Evolutionary conservation across 2,113 vertebrate species (phyloP).

Genomic region (Spea multiplicata): DNA sequence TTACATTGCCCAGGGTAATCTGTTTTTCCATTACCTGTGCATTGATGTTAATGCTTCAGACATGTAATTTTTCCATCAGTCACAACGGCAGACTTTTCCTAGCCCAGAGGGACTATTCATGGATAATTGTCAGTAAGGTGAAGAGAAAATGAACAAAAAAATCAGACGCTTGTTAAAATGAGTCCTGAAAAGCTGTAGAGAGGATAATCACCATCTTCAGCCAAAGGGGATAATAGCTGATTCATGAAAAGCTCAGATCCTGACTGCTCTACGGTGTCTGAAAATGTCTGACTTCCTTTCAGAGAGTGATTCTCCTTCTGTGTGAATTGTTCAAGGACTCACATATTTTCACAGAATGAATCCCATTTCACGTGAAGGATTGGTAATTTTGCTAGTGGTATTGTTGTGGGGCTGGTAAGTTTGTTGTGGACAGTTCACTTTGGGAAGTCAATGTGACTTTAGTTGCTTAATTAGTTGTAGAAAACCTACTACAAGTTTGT

Average conservation of each 20-base stretch:
- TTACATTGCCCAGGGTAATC: not conserved
- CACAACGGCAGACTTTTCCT: constrained; percentile 30
- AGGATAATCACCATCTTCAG: constrained; percentile 47
- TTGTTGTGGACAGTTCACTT: no score
- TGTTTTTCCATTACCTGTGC: constrained; percentile 26
- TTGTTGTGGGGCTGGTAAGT: no score
- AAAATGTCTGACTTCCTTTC: constrained; percentile 36
- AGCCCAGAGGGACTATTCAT: constrained; percentile 25
- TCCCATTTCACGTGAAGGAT: constrained; percentile 26
- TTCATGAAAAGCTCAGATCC: constrained; percentile 23
- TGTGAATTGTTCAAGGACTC: constrained; percentile 42
- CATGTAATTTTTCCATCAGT: constrained; percentile 42
- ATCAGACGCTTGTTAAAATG: constrained; percentile 27
- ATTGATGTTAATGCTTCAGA: constrained; percentile 30
- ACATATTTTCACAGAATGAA: constrained; percentile 34
- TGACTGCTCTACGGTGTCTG: constrained; percentile 14
- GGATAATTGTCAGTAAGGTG: constrained; percentile 41
- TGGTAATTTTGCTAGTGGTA: not conserved
- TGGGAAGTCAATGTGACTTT: no score
- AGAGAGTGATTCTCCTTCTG: constrained; percentile 34
- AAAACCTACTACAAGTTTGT: no score
- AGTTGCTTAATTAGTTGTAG: no score
- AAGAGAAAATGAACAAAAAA: constrained; percentile 40
- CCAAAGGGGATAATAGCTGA: constrained; percentile 39
- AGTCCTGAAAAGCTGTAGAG: constrained; percentile 16